Evolutionary conservation across 2,888 invertebrate species (phyloP), one percentile per base, ranked within the genome.

Genomic region (Zhengitettix transpicula): DNA sequence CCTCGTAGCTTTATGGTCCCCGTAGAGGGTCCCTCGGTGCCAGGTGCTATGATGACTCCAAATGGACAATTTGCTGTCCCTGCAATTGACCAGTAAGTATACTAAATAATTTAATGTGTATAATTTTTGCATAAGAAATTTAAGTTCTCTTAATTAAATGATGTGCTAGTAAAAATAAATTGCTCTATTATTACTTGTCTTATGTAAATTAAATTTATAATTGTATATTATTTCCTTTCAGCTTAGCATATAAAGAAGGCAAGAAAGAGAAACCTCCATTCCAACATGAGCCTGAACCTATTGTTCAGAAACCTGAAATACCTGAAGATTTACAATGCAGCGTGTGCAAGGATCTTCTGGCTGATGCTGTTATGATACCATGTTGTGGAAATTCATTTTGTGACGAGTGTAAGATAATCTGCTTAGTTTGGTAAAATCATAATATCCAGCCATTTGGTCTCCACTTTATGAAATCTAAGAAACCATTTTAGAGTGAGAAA

Each of bases 351-450:
- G 93, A 95, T 72, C 77, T 98, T 52, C 81, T 97, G 63, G 85
- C 87, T 0, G 98, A 99, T 74, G 98, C 98, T 47, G 96, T 98
- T 41, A 89, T 98, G 83, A 94, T 96, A 71, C 94, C 95, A 0
- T 99, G 98, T 72, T 99, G 99, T 74, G 98, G 97, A 7, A 92
- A 92, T 73, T 95, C 95, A 11, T 99, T 94, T 76, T 99, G 99
- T 74, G 97, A 98, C 74, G 97, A 98, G 74, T 99, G 99, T 89
- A 78, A 80, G 84, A 77, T 28, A 52, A 16, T 52, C n/a, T n/a
- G n/a, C n/a, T n/a, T n/a, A n/a, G n/a, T n/a, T n/a, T n/a, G n/a
- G n/a, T n/a, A n/a, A n/a, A n/a, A n/a, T n/a, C n/a, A n/a, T n/a
- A n/a, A n/a, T n/a, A n/a, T n/a, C n/a, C n/a, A n/a, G n/a, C n/a